These are phyloP conservation scores for Emesis russula DNA, from an alignment of 2,888 invertebrate genomes.

Conservation along the genomic window DNA sequence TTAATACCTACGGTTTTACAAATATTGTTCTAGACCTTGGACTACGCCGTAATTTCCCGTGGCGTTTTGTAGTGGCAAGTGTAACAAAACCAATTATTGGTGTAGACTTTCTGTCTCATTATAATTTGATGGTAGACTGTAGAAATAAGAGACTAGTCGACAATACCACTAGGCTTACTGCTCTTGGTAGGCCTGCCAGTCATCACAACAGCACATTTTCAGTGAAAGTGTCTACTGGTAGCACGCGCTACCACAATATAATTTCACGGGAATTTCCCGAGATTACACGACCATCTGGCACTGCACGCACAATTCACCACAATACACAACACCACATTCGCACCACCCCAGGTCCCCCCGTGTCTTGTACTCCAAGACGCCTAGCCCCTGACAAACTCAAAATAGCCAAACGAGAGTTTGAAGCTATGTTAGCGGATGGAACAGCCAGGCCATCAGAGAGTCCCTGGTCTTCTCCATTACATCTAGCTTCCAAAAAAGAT, in stretches of 20 bases:
- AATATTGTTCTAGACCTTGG: conserved; percentile 85
- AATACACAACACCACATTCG: conserved; percentile 84
- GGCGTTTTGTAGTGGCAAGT: conserved; percentile 89
- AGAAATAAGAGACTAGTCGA: conserved; percentile 73
- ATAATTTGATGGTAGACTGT: conserved; percentile 87
- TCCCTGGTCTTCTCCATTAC: conserved; percentile 70
- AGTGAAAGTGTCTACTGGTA: conserved; percentile 41
- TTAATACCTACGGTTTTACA: conserved; percentile 86
- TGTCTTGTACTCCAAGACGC: conserved; percentile 80
- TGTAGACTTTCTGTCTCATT: conserved; percentile 88
- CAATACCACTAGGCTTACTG: conserved; percentile 31
- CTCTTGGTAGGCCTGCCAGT: conserved; percentile 9
- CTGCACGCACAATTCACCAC: conserved; percentile 73
- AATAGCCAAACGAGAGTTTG: conserved; percentile 60
- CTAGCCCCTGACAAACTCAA: too few relatives aligned
- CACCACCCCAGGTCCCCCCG: conserved; percentile 88
- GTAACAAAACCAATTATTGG: conserved; percentile 89
- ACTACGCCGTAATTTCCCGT: conserved; percentile 85
- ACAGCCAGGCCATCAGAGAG: conserved; percentile 33
- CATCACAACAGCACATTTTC: conserved; percentile 30
- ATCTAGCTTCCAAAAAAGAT: conserved; percentile 87
- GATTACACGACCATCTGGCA: conserved; percentile 67
- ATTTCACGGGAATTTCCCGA: conserved; percentile 54
- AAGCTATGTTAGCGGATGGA: conserved; percentile 66
- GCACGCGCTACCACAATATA: conserved; percentile 35